Evolutionary conservation across 2,113 vertebrate genomes (phyloP), one percentile per base, ranked within the genome.

Genomic region (Callipepla squamata): DNA sequence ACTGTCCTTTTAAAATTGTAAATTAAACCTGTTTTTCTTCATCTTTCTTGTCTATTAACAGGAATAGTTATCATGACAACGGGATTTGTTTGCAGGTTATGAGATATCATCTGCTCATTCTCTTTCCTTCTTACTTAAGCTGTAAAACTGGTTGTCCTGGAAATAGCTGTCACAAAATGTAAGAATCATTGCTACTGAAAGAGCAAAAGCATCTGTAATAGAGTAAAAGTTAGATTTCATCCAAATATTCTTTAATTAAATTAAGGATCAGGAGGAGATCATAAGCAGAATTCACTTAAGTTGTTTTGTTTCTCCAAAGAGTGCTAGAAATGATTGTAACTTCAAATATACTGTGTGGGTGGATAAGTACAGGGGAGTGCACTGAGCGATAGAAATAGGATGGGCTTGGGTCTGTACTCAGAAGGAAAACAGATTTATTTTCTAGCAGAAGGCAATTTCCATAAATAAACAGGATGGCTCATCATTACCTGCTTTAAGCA

Each of bases 131-230:
- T 89, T 42, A 87, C 75, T 78, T 78, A 85, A 91, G 19, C 68
- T 84, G 42, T 47, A 78, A 80, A 90, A 58, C 1, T 0, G 45
- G 28, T 63, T 88, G 59, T 59, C 66, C 68, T 90, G 53, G 42
- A 95, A 96, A 80, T 87, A 75, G 26, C 81, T 93, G 86, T 85
- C 85, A 90, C 51, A 87, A 85, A 93, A 80, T 53, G 50, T 93
- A 83, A 81, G 32, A 93, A 90, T 70, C 85, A 4, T 73, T 87
- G 57, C 34, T 66, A 82, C 25, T 78, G 47, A 61, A 89, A 65
- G n/a, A 85, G 53, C 9, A 83, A 40, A 80, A 95, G 80, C 51
- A 90, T 59, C 73, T 92, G 36, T 42, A 87, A 94, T 89, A 83
- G 8, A 90, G 69, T 5, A 68, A 59, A 87, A 91, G 32, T 48